Base-by-base conservation (phyloP, 2,113 vertebrate species). In the Natator depressus region DNA sequence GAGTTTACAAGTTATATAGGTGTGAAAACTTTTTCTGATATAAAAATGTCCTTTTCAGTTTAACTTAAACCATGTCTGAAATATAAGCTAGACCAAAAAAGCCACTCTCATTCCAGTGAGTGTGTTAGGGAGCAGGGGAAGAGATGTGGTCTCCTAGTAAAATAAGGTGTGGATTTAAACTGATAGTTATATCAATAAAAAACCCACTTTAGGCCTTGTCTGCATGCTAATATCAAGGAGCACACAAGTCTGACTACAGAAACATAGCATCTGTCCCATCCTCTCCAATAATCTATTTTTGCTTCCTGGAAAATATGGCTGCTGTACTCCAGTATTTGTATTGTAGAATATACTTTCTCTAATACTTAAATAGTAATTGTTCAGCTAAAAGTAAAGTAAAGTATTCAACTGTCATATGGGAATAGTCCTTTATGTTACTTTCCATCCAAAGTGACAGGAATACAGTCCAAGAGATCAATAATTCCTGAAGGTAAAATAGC, bases 331-430 rank as follows among this genome's bases (percentile, higher is more conserved):
- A 8, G 2, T 20, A 59, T 38, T 14, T 78, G 78, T 57, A 81
- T 82, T 85, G 59, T 47, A 81, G 29, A 42, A 83, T 72, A 11
- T 6, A 46, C 25, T 85, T 91, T 49, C 24, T 85, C 19, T 62
- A 50, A 27, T 27, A 57, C 76, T 24, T 75, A 55, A 35, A 76
- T 38, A 72, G 65, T 38, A 38, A 38, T 38, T 72, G 38, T 85
- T 53, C 31, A 69, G 11, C 47, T 59, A 89, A 55, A 94, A 92
- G 46, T 24, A 55, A 94, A 92, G 46, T 24, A 57, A 87, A 94
- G 47, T 11, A 54, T 24, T 3, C 24, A 79, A 1, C 5, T 84
- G n/a, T 24, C 81, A 82, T 5, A 4, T 31, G 19, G 46, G 20
- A 95, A 25, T 1, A 22, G 3, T 84, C 91, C 84, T 82, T 83